Base-by-base conservation (phyloP, 1,140 invertebrate species). In the Orchesella cincta region DNA sequence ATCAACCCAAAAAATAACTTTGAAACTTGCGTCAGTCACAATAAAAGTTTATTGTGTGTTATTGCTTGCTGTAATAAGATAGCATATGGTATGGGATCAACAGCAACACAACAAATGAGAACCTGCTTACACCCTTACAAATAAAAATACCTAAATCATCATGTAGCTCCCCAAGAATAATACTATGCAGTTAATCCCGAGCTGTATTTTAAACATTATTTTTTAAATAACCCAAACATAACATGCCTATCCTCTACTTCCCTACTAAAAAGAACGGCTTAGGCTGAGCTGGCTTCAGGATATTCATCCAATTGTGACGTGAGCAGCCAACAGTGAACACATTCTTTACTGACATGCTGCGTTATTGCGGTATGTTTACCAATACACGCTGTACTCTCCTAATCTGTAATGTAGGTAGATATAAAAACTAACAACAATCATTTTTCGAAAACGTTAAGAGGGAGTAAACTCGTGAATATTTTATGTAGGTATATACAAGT, bases 231-330 rank as follows among this genome's bases (percentile, higher is more conserved):
- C 20, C 20, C 8, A 46, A 46, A 20, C 39, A 46, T 12, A 46
- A 46, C 12, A 8, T n/a, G 23, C 16, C 8, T 26, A n/a, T 62
- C 8, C 16, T n/a, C 1, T n/a, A 33, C 62, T 67, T 31, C 62
- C 31, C 62, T 31, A 57, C 54, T 67, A 23, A 31, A 31, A 1
- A 31, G 8, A 67, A 14, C 62, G 8, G 33, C 12, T 31, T 1
- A 5, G 1, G 62, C 8, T 31, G 28, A 14, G 29, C 26, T 18
- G 8, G 62, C 33, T 67, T 8, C 5, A 33, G 31, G 62, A 67
- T 8, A 67, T 67, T 67, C 62, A 33, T 67, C 62, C 62, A 67
- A 67, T 67, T 67, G 62, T 67, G 62, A 67, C 62, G 62, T 67
- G 62, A 23, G 62, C 62, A 67, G 62, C 62, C 3, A 67, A 67